Evolutionary conservation across 2,797 vertebrate species (phyloP).

Genomic region (Gymnocypris eckloni): DNA sequence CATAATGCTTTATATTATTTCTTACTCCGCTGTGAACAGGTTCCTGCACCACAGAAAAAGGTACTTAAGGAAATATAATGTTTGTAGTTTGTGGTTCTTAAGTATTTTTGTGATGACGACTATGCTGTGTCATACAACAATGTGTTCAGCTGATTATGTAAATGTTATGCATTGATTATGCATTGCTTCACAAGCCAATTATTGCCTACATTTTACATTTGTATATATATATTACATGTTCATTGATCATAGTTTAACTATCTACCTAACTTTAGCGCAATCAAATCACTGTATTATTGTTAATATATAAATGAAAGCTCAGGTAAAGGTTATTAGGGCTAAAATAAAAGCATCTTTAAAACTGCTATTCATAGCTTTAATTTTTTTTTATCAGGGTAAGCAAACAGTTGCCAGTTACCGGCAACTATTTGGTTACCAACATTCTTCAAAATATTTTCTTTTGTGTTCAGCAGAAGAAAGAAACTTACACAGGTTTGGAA

Average conservation of each 20-base stretch:
- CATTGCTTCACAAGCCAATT: background rate
- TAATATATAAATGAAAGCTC: background rate
- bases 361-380: slow-evolving; percentile 53
- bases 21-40: background rate
- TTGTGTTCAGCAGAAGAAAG: background rate
- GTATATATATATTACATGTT: background rate
- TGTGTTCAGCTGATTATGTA: background rate
- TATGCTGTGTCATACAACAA: background rate
- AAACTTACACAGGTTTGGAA: background rate
- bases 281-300: background rate
- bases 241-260: background rate
- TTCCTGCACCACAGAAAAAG: background rate
- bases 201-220: background rate
- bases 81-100: background rate
- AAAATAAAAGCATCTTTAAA: background rate
- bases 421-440: background rate
- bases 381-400: background rate
- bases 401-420: background rate
- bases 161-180: background rate
- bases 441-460: background rate
- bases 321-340: background rate
- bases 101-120: background rate
- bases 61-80: background rate
- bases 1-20: slow-evolving; percentile 8
- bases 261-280: background rate